A percentile compares a stretch with the other conserved stretches of the same genome.
Evolutionary conservation across 2,113 vertebrate genomes (phyloP).

Genomic region (Orthonyx spaldingii): DNA sequence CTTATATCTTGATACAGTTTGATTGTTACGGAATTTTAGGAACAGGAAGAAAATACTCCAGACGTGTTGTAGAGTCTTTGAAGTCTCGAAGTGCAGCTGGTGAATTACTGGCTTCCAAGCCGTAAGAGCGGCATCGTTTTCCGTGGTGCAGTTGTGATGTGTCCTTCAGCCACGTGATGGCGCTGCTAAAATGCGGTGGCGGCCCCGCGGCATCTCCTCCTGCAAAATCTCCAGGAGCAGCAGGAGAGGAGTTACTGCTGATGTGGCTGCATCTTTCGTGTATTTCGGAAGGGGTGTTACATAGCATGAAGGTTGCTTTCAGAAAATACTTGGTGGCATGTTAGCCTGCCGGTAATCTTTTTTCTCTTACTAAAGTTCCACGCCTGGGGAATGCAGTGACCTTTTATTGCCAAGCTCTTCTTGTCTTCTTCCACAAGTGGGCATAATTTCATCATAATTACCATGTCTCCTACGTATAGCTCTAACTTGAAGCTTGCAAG

Average conservation of each 20-base stretch:
- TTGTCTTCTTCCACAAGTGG: not conserved
- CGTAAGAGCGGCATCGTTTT: not conserved
- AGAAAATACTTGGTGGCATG: not conserved
- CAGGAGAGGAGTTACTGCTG: not conserved
- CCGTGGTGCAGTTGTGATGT: rapidly evolving
- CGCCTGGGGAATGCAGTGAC: not conserved
- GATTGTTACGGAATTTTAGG: not conserved
- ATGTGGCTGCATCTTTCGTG: not conserved
- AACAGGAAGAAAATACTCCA: not conserved
- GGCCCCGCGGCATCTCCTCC: not conserved
- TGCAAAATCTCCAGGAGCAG: rapidly evolving
- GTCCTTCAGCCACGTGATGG: not conserved
- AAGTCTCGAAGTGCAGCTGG: not conserved
- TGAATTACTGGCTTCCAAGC: not conserved
- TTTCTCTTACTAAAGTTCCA: not conserved
- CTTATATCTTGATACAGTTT: not conserved
- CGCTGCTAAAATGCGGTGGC: not conserved
- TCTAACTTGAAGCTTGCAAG: not conserved
- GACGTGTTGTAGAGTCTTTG: not conserved
- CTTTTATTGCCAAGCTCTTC: not conserved
- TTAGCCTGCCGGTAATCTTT: not conserved
- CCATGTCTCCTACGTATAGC: not conserved
- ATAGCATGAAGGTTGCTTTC: not conserved
- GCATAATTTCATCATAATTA: not conserved
- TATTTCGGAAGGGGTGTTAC: not conserved